These are phyloP conservation scores for Hoplias malabaricus DNA, from an alignment of 2,113 vertebrate species.

Conservation along the genomic window DNA sequence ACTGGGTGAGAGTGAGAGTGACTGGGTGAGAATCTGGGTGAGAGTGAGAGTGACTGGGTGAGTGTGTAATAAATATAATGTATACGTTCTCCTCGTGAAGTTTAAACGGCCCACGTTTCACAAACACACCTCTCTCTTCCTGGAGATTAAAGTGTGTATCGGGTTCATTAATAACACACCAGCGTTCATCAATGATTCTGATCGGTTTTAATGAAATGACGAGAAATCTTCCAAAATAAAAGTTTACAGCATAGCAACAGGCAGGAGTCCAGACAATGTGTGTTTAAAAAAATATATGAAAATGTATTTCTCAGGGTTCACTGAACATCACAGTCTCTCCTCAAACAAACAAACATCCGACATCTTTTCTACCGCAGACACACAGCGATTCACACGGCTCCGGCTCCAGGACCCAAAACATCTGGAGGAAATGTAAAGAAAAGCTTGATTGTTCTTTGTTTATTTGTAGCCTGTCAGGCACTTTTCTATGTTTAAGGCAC, in stretches of 20 bases:
- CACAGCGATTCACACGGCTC: neutral
- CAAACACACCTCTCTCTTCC: too few species aligned
- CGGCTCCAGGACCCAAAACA: neutral
- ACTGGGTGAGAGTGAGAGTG: too few species aligned
- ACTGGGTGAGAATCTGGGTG: too few species aligned
- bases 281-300: constrained; percentile 77
- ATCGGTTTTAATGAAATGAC: neutral
- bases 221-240: constrained; percentile 62
- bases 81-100: too few species aligned
- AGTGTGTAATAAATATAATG: too few species aligned
- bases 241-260: constrained; percentile 70
- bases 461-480: neutral
- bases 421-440: neutral
- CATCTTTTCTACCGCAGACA: constrained; percentile 52
- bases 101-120: too few species aligned
- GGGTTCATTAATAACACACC: neutral
- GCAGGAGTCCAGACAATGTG: constrained; percentile 66
- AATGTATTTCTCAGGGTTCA: constrained; percentile 66
- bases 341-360: too few species aligned
- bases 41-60: too few species aligned
- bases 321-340: constrained; percentile 61
- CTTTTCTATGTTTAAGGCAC: too few species aligned
- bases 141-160: neutral
- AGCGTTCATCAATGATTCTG: neutral
- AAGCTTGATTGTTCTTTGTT: neutral